phyloP scores from a whole-genome alignment of 2,113 vertebrate species.

The Rhynchomys soricoides region DNA sequence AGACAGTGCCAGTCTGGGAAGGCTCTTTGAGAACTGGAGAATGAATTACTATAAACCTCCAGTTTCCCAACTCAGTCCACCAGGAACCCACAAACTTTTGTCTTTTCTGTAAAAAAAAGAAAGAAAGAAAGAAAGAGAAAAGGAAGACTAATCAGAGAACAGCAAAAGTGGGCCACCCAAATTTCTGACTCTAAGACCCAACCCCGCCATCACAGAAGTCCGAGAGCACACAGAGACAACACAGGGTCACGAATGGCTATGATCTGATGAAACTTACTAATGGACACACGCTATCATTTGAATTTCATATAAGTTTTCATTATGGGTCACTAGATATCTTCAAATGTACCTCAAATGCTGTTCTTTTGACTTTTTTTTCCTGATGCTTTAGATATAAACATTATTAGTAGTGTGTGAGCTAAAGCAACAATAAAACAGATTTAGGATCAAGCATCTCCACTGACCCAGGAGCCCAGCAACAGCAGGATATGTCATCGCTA shows the following conservation, averaged over 20 bases:
- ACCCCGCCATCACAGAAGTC: accelerated
- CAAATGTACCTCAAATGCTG: neutral
- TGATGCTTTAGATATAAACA: neutral
- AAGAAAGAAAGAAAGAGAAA: neutral
- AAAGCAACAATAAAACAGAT: neutral
- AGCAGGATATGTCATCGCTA: no score
- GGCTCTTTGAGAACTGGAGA: neutral
- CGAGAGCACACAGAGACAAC: neutral
- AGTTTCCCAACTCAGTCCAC: neutral
- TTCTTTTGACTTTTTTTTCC: constrained; percentile 8
- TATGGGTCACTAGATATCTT: neutral
- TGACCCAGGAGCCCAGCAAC: no score
- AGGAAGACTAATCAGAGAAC: no score
- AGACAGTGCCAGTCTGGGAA: neutral
- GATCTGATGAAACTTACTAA: neutral
- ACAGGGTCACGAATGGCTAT: accelerated
- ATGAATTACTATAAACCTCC: neutral
- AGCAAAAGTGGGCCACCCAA: neutral
- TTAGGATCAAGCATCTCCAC: no score
- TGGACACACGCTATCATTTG: neutral
- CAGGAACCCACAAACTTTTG: neutral
- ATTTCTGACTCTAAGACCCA: neutral
- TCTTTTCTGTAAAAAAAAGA: neutral
- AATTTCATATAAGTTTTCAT: neutral
- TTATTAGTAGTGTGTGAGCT: neutral